Evolutionary conservation across 2,797 vertebrate genomes (phyloP), one percentile per base, ranked within the genome.

Genomic region (Thunnus albacares): DNA sequence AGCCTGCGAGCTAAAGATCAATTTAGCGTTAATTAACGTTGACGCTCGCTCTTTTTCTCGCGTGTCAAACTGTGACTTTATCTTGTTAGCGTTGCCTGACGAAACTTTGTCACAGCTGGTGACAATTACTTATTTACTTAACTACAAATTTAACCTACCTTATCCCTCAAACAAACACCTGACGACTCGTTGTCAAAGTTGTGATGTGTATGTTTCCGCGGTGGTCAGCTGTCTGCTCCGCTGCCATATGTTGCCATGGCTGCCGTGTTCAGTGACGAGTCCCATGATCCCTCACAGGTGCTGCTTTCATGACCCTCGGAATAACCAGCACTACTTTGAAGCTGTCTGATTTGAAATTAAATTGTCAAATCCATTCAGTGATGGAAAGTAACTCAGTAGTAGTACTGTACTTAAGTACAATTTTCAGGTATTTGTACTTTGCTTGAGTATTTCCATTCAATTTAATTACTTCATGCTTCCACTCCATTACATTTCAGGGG

Each of bases 221-320:
- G 5, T 4, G 0, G 30, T 62, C 67, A 45, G 65, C 73, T 68
- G 65, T 45, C 56, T 20, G 53, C 10, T 38, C 15, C 3, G 47
- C 66, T 47, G 75, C 47, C 63, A 20, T 75, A 3, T 60, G 89
- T 93, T 91, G 85, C 90, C 85, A 91, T 89, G 80, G 81, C 82
- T 83, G 84, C 86, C 33, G 64, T 1, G 49, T 1, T 55, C 30
- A 52, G 22, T 5, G 51, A 65, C 47, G 0, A 0, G 41, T 75
- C 77, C 57, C 73, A 35, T 63, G 70, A 76, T 47, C 6, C 61
- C 28, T 85, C 73, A 63, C 71, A 0, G 0, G 52, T 6, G 86
- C 14, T 87, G 86, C 87, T 0, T 92, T 91, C 68, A 49, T 0
- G 0, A 9, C 0, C 0, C 0, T 30, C 1, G 53, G 73, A 2